Percentiles rank a stretch among this genome's conserved stretches.
Conservation (phyloP, 2,113 vertebrate species). For the Chrysemys picta region DNA sequence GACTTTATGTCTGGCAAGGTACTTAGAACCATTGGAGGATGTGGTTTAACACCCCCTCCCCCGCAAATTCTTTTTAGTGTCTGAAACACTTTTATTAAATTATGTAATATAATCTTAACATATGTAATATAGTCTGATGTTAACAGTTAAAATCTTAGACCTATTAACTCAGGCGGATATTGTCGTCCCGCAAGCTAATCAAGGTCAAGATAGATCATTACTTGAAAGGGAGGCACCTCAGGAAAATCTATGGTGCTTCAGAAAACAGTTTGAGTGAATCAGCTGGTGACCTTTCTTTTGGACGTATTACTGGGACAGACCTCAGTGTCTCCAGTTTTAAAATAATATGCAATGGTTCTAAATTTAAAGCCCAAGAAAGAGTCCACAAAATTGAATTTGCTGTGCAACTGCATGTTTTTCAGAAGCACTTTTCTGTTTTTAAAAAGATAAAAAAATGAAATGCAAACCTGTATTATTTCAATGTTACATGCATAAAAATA, state of each 20-base stretch:
- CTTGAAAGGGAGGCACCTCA: not conserved
- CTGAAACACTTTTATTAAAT: not conserved
- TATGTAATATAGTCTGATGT: not conserved
- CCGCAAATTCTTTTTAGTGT: accelerated
- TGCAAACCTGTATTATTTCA: not conserved
- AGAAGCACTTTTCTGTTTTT: not conserved
- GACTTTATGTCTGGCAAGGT: not conserved
- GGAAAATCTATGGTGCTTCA: not conserved
- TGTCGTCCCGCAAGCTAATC: not conserved
- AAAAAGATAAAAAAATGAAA: not conserved
- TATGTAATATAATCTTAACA: not conserved
- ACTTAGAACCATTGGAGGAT: not conserved
- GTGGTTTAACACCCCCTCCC: no score
- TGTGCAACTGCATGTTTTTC: not conserved
- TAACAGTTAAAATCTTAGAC: not conserved
- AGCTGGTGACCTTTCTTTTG: conserved; percentile 25
- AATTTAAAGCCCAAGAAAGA: conserved; percentile 44
- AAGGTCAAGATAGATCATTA: not conserved
- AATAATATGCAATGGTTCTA: conserved; percentile 46
- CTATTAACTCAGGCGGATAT: not conserved
- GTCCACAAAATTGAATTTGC: not conserved
- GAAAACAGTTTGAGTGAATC: conserved; percentile 50
- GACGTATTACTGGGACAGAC: not conserved
- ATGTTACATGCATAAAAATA: not conserved
- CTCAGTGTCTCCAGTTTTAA: conserved; percentile 26